Evolutionary conservation across 2,113 vertebrate genomes (phyloP), one percentile per base, ranked within the genome.

Genomic region (Microcebus murinus): DNA sequence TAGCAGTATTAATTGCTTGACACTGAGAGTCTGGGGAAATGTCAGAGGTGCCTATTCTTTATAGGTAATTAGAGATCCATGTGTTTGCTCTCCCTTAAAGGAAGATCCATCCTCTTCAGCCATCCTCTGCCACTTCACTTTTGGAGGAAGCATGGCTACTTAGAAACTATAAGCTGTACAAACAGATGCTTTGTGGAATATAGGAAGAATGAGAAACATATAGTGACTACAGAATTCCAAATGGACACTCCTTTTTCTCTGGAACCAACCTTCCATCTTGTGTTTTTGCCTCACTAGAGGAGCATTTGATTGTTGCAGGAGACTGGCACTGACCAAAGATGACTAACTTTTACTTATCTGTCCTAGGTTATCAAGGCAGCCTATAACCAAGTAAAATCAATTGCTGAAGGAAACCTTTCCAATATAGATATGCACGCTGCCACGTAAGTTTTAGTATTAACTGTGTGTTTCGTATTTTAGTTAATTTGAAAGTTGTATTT

Each of bases 311-410:
- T 76, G 57, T 42, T 65, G n/a, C 45, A 18, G 6, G 90, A 95
- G 83, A n/a, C 10, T 57, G 67, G 68, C 73, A 42, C 13, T 4
- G 63, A 36, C 95, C 80, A 52, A 39, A 91, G 36, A 52, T 81
- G 82, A 88, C 77, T 65, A 45, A 5, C 55, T 89, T 73, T 76
- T 86, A 0, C 27, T 96, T 95, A 86, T 98, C 87, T 97, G 8
- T 88, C 81, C 80, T 92, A 99, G 99, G 99, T 99, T 48, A 99
- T 99, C 96, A 99, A 98, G 96, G 99, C 99, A 23, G 99, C 99
- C 81, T 73, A 99, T 59, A 98, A 98, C 86, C 99, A 99, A 98
- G 98, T 99, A 55, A 99, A 99, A 93, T 98, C 98, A 45, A 65
- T 99, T 71, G 99, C 99, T 91, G 98, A 99, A 81, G 99, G 99